phyloP scores from a whole-genome alignment of 1,140 invertebrate genomes.

The Magallana angulata region DNA sequence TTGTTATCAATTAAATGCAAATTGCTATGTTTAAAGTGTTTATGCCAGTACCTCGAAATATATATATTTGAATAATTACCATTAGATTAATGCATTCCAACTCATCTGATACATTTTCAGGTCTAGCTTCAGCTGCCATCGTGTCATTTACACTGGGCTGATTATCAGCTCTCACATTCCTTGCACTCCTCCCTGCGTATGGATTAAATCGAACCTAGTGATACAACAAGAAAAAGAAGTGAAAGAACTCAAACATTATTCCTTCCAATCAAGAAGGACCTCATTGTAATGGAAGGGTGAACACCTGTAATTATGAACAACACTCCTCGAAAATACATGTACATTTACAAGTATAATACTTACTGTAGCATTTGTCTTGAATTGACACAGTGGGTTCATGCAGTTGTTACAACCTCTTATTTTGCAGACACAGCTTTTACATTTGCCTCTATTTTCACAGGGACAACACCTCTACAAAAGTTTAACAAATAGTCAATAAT shows the following conservation, averaged over 20 bases:
- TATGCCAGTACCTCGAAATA: too few species aligned
- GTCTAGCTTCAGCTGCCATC: too few species aligned
- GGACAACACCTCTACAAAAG: neutral
- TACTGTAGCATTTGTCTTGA: neutral
- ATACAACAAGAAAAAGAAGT: too few species aligned
- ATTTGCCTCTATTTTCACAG: neutral
- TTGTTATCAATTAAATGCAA: too few species aligned
- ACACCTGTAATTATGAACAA: neutral
- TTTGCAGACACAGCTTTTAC: neutral
- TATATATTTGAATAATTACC: too few species aligned
- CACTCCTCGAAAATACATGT: neutral
- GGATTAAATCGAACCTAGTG: neutral
- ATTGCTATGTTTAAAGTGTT: too few species aligned
- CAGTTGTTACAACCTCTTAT: neutral
- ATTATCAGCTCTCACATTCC: neutral
- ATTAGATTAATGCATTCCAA: too few species aligned
- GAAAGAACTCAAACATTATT: neutral
- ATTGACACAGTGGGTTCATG: neutral
- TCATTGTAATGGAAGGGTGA: conserved; percentile 3
- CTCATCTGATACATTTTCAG: too few species aligned
- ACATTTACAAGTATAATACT: too few species aligned
- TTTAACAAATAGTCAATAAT: too few species aligned
- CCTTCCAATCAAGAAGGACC: conserved; percentile 4
- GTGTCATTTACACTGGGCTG: too few species aligned
- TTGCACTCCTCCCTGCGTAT: neutral